These are phyloP conservation scores for Margaritifera margaritifera DNA, from an alignment of 2,888 invertebrate species.

Conservation along the genomic window DNA sequence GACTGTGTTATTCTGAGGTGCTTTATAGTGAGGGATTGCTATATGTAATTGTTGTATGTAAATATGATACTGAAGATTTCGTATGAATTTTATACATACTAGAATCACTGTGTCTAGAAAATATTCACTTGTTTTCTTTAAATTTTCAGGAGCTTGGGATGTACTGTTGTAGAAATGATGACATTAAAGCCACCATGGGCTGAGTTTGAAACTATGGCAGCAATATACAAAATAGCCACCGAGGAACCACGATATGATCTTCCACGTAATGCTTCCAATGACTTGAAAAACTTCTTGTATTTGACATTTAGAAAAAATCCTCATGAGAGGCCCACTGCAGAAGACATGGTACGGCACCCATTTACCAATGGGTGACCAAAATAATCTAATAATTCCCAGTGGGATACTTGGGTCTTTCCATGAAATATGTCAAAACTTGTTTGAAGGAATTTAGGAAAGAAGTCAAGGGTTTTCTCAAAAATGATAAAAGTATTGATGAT, in stretches of 20 bases:
- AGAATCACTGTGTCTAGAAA: too few species aligned
- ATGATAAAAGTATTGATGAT: neutral
- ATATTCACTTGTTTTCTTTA: too few species aligned
- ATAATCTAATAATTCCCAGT: conserved; percentile 1
- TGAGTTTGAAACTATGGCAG: conserved; percentile 72
- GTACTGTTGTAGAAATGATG: conserved; percentile 73
- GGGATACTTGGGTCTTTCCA: conserved; percentile 4
- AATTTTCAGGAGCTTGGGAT: conserved; percentile 72
- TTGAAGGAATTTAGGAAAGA: neutral
- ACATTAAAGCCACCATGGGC: conserved; percentile 71
- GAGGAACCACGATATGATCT: conserved; percentile 67
- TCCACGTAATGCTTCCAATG: conserved; percentile 53
- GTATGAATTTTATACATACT: neutral
- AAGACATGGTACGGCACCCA: conserved; percentile 53
- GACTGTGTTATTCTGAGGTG: too few species aligned
- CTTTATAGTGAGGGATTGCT: too few species aligned
- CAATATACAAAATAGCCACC: conserved; percentile 73
- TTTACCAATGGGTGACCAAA: conserved; percentile 37
- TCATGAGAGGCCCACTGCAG: conserved; percentile 63
- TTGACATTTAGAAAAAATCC: conserved; percentile 62
- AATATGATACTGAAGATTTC: neutral
- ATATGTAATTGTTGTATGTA: neutral
- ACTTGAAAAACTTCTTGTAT: conserved; percentile 61
- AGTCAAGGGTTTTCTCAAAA: conserved; percentile 4
- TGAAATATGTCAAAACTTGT: conserved; percentile 2